These are phyloP conservation scores for Eulemur coronatus DNA, from an alignment of 2,797 vertebrate species.

Conservation along the genomic window DNA sequence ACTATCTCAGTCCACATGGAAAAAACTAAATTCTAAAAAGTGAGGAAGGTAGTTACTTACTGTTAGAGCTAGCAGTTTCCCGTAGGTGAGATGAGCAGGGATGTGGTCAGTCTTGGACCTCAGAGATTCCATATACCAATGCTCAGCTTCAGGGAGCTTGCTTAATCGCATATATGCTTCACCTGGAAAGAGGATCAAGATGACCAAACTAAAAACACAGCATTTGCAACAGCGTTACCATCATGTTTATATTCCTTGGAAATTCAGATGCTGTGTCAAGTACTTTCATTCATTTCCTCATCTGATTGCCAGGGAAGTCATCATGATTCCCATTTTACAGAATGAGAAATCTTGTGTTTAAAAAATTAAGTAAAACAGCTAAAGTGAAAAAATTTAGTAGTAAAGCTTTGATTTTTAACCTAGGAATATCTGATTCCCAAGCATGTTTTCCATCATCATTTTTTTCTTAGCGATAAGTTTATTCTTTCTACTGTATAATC, in stretches of 20 bases:
- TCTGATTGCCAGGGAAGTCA: background rate
- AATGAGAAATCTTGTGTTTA: background rate
- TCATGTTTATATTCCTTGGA: background rate
- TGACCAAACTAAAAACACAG: background rate
- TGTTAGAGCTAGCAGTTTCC: conserved; percentile 95
- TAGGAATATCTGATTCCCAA: background rate
- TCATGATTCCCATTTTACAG: background rate
- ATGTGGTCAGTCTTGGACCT: conserved; percentile 97
- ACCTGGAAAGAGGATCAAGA: conserved; percentile 85
- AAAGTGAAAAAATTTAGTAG: background rate
- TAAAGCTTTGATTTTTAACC: background rate
- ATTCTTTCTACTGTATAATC: background rate
- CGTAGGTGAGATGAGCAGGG: conserved; percentile 98
- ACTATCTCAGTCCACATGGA: fast-evolving
- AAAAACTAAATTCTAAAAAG: background rate
- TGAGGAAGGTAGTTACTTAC: conserved; percentile 84
- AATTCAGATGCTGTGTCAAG: background rate
- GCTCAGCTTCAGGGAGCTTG: conserved; percentile 93
- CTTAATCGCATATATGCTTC: conserved; percentile 97
- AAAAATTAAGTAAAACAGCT: background rate
- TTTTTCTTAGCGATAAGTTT: background rate
- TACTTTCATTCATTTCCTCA: background rate
- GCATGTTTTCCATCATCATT: background rate
- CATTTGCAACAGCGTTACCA: background rate
- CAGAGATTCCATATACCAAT: conserved; percentile 96